Percentiles rank a stretch among this genome's conserved stretches.
Conservation (phyloP, 2,113 vertebrate species). For the Ochotona princeps region DNA sequence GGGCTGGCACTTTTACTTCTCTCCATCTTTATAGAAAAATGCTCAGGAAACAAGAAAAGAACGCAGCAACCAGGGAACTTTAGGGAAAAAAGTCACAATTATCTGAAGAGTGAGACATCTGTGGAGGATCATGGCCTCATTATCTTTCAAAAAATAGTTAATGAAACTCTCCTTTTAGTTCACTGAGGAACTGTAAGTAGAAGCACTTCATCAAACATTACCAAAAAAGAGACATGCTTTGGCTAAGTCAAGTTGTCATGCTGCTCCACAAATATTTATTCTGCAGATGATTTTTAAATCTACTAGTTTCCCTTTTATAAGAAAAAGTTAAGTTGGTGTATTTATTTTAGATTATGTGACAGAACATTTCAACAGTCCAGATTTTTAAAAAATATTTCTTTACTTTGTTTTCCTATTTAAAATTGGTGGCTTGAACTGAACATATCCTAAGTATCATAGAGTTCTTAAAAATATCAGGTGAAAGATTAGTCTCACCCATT, state of each 20-base stretch:
- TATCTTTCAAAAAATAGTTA: constrained; percentile 76
- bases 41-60: constrained; percentile 70
- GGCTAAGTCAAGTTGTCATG: constrained; percentile 74
- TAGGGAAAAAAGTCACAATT: constrained; percentile 71
- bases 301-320: constrained; percentile 72
- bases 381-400: constrained; percentile 69
- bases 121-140: constrained; percentile 68
- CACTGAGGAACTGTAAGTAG: constrained; percentile 68
- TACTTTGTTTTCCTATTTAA: constrained; percentile 55
- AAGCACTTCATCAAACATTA: constrained; percentile 73
- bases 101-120: constrained; percentile 68
- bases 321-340: constrained; percentile 68
- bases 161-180: constrained; percentile 71
- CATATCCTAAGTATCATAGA: constrained; percentile 3
- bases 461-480: constrained; percentile 35
- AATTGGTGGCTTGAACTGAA: constrained; percentile 51
- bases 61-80: constrained; percentile 54
- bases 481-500: not conserved
- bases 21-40: constrained; percentile 70
- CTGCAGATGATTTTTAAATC: constrained; percentile 75
- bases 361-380: constrained; percentile 73
- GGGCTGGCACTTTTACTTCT: not conserved
- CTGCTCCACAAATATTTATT: constrained; percentile 79
- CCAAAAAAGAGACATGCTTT: constrained; percentile 65
- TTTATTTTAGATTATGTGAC: constrained; percentile 79